Evolutionary conservation across 2,113 vertebrate genomes (phyloP), one percentile per base, ranked within the genome.

Genomic region (Ammodytes dubius): DNA sequence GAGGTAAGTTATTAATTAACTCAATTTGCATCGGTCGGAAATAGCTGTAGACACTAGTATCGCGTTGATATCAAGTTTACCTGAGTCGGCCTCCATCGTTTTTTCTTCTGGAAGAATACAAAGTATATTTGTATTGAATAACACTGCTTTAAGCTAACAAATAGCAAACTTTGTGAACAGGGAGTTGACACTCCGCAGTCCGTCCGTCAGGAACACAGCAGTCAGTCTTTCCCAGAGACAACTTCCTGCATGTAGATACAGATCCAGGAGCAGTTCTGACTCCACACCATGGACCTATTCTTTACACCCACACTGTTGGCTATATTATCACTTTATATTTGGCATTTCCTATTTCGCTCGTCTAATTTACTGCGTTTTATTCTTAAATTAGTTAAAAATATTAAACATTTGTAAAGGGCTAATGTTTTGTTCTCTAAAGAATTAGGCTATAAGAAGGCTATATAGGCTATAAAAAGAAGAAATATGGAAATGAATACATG

Each of bases 61-160:
- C 4, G 15, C 1, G 15, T 11, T 43, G 54, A 82, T 5, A 50
- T 58, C 37, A 15, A 1, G 8, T 70, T 88, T 90, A 94, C 93
- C 93, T 82, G 91, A 70, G 69, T 93, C 89, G 27, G 58, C 60
- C 49, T 94, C 93, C 92, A 93, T 94, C 0, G 52, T 52, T 6
- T 5, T 13, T 7, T 0, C 53, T 17, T 49, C 19, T 17, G 37
- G 45, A 42, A 1, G 6, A 5, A 56, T 43, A 5, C 37, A 12
- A 11, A n/a, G 2, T 0, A 5, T 4, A 0, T 50, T 10, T 6
- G 9, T 72, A 8, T 12, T 6, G 11, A 7, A 9, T 53, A 15
- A 17, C 46, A 6, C 7, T 7, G 3, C 1, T 10, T 1, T 56
- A 49, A 43, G 45, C 3, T 40, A 56, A 54, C 19, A 6, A 17